phyloP scores from a whole-genome alignment of 1,140 invertebrate genomes.

The Brachionus calyciflorus region DNA sequence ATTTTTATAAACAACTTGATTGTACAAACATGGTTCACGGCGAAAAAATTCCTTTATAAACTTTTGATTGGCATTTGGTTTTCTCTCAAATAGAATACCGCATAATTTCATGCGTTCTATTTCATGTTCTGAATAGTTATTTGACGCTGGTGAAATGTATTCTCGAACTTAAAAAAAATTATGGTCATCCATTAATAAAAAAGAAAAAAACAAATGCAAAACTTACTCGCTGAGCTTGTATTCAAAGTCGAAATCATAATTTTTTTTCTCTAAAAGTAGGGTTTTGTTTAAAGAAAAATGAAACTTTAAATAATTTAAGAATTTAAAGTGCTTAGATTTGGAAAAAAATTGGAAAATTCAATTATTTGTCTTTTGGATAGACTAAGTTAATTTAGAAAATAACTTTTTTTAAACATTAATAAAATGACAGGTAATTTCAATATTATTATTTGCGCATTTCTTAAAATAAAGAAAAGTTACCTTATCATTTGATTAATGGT shows the following conservation, averaged over 20 bases:
- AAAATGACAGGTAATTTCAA: no score
- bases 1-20: constrained; percentile 37
- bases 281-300: no score
- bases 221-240: background rate
- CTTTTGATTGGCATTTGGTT: background rate
- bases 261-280: no score
- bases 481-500: constrained; percentile 4
- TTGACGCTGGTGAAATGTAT: background rate
- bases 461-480: no score
- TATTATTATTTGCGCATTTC: constrained; percentile 10
- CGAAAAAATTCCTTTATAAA: constrained; percentile 36
- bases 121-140: constrained; percentile 35
- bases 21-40: constrained; percentile 14
- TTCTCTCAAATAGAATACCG: constrained; percentile 25
- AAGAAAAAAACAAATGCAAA: no score
- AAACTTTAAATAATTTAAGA: no score
- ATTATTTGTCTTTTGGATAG: no score
- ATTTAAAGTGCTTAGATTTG: background rate
- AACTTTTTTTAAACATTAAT: no score
- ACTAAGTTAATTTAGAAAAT: no score
- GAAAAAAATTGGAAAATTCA: no score
- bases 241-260: constrained; percentile 26
- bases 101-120: constrained; percentile 38
- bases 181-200: no score
- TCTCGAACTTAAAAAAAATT: background rate